Conservation (phyloP, 2,888 invertebrate genomes). For the Platycheirus rosarum region DNA sequence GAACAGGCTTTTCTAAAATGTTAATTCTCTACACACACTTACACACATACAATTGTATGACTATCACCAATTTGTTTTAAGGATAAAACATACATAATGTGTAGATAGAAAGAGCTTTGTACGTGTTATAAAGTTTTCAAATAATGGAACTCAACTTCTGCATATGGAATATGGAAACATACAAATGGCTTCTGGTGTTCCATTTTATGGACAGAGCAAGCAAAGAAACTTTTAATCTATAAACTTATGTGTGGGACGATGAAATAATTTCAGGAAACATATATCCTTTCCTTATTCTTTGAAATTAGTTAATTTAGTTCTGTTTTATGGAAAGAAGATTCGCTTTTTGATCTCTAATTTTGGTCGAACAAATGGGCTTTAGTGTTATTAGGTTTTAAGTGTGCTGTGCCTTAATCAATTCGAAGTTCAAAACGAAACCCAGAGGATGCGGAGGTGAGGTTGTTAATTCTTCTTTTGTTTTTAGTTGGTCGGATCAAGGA, state of each 20-base stretch:
- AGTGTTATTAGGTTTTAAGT: no score
- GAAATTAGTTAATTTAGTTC: not conserved
- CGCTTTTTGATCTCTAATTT: not conserved
- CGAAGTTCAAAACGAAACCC: no score
- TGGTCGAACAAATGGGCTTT: no score
- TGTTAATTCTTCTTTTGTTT: no score
- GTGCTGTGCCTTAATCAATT: no score
- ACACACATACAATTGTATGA: not conserved
- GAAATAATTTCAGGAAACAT: constrained; percentile 2
- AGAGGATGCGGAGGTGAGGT: no score
- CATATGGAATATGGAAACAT: constrained; percentile 17
- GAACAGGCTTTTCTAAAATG: constrained; percentile 3
- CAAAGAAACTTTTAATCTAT: constrained; percentile 31
- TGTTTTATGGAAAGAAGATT: not conserved
- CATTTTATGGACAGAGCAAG: not conserved
- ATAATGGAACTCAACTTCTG: constrained; percentile 20
- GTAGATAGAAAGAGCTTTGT: not conserved
- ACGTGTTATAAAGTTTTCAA: constrained; percentile 35
- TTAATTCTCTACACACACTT: not conserved
- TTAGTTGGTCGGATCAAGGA: no score
- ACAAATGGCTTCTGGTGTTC: not conserved
- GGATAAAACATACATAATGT: constrained; percentile 13
- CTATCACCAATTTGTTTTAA: constrained; percentile 26
- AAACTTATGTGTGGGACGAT: constrained; percentile 13
- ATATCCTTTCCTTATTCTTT: not conserved